Base-by-base conservation (phyloP, 2,113 vertebrate species). In the Cyprinodon variegatus region DNA sequence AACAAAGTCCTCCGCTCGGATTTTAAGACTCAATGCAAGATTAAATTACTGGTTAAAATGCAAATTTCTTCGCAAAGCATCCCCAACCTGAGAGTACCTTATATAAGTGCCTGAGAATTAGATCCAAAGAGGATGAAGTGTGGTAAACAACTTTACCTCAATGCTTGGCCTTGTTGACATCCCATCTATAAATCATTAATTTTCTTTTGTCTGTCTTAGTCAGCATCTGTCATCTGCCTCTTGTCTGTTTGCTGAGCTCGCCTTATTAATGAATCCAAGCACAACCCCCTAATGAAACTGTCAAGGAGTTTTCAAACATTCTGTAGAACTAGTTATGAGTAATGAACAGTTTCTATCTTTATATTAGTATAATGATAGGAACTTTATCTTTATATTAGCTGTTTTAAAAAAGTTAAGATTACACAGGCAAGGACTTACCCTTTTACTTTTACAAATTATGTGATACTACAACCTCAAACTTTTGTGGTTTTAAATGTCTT, bases 31-130 rank as follows among this genome's bases (percentile, higher is more conserved):
- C 82, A 66, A 67, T 57, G 66, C 48, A 20, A 72, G 69, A 86
- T 86, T 83, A 82, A 83, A 89, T 83, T 70, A 78, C 76, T 65
- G 76, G 67, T 87, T 78, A 78, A 86, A 82, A 89, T 89, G 80
- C 76, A 59, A 84, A 85, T 91, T 68, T 61, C 57, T 61, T 60
- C 8, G 2, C 72, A 20, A 48, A 6, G 70, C 72, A 45, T 48
- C 73, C 64, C 62, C 2, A 39, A 78, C 79, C 62, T 75, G 61
- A 68, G 45, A 36, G 59, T 83, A 64, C 71, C 64, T 43, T 1
- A 13, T 45, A 3, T 79, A 80, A 88, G 69, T 76, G 85, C 78
- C 77, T 61, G 64, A 65, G 72, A 80, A 77, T 76, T 74, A 61
- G 66, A 76, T 83, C 43, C 62, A 46, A 62, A 77, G 37, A 60